These are phyloP conservation scores for Remorina albescens DNA, from an alignment of 2,797 vertebrate genomes.

Conservation along the genomic window DNA sequence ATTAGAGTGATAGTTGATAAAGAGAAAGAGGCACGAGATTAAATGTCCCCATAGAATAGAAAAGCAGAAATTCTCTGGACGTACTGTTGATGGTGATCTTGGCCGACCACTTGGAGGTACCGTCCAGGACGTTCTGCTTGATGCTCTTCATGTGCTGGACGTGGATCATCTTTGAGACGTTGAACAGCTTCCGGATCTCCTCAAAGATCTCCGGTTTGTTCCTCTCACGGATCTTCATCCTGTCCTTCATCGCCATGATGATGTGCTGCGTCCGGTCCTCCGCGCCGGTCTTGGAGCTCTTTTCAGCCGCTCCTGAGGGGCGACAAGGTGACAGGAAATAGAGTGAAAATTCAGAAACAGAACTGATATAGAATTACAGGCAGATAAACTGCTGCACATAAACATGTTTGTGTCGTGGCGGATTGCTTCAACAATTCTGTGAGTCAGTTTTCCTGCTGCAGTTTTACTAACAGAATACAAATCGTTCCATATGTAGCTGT, in stretches of 20 bases:
- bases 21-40: no score
- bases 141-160: constrained; percentile 95
- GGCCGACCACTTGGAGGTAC: constrained; percentile 98
- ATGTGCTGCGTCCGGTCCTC: constrained; percentile 97
- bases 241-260: constrained; percentile 98
- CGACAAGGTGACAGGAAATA: background rate
- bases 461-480: no score
- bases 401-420: background rate
- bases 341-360: background rate
- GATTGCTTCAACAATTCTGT: background rate
- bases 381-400: background rate
- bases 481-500: no score
- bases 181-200: constrained; percentile 91
- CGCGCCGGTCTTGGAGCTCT: constrained; percentile 95
- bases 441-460: background rate
- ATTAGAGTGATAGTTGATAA: no score
- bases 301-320: constrained; percentile 93
- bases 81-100: constrained; percentile 95
- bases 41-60: no score
- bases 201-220: constrained; percentile 99
- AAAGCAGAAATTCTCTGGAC: background rate
- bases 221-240: constrained; percentile 98
- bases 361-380: background rate
- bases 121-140: constrained; percentile 95
- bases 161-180: constrained; percentile 87